phyloP scores from a whole-genome alignment of 1,140 invertebrate species.

The Drosophila jambulina region DNA sequence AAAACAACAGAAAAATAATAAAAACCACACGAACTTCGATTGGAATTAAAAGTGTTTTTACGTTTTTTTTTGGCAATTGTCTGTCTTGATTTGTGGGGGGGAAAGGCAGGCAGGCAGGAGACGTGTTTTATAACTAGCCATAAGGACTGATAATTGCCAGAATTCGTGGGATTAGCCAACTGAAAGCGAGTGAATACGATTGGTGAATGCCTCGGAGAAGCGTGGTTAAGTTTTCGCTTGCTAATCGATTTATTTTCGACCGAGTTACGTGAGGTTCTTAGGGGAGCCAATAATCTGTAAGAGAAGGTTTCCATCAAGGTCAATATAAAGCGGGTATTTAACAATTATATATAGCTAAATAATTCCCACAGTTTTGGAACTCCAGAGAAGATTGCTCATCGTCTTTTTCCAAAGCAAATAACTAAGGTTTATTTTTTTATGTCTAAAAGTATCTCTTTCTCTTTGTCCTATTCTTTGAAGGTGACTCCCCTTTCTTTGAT shows the following conservation, averaged over 20 bases:
- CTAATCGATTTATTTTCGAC: conserved; percentile 34
- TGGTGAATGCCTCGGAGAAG: conserved; percentile 8
- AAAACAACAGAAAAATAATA: conserved; percentile 31
- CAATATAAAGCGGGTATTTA: not conserved
- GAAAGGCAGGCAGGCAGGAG: conserved; percentile 1
- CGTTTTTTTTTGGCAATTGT: conserved; percentile 32
- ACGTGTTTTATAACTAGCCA: conserved; percentile 31
- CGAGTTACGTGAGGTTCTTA: conserved; percentile 26
- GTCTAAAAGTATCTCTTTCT: not conserved
- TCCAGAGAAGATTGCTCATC: not conserved
- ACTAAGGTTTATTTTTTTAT: not conserved
- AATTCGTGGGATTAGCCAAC: conserved; percentile 32
- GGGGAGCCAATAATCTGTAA: conserved; percentile 8
- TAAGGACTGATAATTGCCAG: conserved; percentile 50
- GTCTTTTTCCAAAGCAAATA: not conserved
- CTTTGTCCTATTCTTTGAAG: not conserved
- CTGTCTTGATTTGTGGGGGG: conserved; percentile 38
- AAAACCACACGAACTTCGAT: conserved; percentile 64
- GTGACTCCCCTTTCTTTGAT: conserved; percentile 3
- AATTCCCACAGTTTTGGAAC: not conserved
- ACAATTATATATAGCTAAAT: not conserved
- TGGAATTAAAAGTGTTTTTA: conserved; percentile 30
- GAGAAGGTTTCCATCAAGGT: conserved; percentile 26
- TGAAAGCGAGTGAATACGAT: conserved; percentile 30
- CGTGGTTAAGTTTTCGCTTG: conserved; percentile 36